Evolutionary conservation across 2,888 invertebrate species (phyloP).

Genomic region (Eristalinus sepulchralis): DNA sequence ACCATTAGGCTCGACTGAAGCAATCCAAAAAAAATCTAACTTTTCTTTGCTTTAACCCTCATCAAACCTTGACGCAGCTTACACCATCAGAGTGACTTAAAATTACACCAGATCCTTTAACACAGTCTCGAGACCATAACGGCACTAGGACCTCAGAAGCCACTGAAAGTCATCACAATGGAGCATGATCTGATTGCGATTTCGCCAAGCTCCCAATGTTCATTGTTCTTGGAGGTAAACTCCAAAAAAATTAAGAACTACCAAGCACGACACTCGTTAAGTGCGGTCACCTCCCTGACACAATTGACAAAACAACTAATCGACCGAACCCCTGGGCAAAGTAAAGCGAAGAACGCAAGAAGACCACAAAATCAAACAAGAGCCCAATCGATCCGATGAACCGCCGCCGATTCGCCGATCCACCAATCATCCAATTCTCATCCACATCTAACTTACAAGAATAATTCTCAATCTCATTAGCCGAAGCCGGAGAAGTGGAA

Average conservation of each 20-base stretch:
- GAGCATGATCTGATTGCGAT: background rate
- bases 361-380: slow-evolving; percentile 15
- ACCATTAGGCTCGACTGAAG: too few species aligned
- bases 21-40: too few species aligned
- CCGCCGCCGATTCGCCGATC: background rate
- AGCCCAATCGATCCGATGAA: slow-evolving; percentile 2
- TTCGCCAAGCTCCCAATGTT: background rate
- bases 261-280: background rate
- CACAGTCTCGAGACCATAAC: too few species aligned
- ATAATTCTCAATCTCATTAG: slow-evolving; percentile 65
- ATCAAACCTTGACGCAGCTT: too few species aligned
- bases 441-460: slow-evolving; percentile 28
- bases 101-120: too few species aligned
- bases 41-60: too few species aligned
- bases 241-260: background rate
- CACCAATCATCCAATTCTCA: slow-evolving; percentile 51
- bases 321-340: background rate
- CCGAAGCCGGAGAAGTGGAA: slow-evolving; percentile 11
- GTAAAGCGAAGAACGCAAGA: slow-evolving; percentile 1
- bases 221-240: background rate
- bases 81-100: too few species aligned
- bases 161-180: too few species aligned
- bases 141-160: too few species aligned
- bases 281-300: slow-evolving; percentile 18
- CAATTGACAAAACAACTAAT: slow-evolving; percentile 38